These are phyloP conservation scores for Xanthia togata DNA, from an alignment of 2,888 invertebrate species.

Conservation along the genomic window DNA sequence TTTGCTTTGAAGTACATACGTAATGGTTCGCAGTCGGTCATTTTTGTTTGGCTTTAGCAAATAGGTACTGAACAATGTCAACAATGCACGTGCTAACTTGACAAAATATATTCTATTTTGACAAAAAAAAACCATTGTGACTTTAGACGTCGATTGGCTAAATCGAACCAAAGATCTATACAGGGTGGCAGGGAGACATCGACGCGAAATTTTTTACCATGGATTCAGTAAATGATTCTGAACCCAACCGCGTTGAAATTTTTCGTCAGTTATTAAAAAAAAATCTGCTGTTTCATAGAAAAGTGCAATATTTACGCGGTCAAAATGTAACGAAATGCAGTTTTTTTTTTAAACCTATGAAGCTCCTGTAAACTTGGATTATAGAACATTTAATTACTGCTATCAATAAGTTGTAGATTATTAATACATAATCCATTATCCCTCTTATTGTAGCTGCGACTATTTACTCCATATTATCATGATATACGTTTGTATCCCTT, in stretches of 20 bases:
- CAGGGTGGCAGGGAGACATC: too few species aligned
- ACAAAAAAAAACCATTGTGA: neutral
- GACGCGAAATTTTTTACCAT: too few species aligned
- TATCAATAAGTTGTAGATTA: neutral
- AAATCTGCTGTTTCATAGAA: too few species aligned
- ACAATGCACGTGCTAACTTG: neutral
- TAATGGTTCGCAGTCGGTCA: constrained; percentile 32
- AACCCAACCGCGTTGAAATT: too few species aligned
- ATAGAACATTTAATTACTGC: neutral
- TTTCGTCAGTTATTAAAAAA: too few species aligned
- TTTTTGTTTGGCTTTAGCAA: constrained; percentile 37
- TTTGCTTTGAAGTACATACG: constrained; percentile 35
- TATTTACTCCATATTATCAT: constrained; percentile 9
- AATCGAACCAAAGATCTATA: too few species aligned
- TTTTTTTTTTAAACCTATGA: too few species aligned
- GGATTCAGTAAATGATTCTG: too few species aligned
- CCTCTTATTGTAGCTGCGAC: constrained; percentile 12
- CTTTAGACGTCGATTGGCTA: too few species aligned
- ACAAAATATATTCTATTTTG: constrained; percentile 12
- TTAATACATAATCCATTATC: constrained; percentile 17
- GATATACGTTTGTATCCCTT: constrained; percentile 26
- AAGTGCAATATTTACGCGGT: too few species aligned
- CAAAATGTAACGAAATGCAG: too few species aligned
- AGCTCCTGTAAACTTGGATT: neutral
- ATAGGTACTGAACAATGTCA: constrained; percentile 6